A percentile compares a stretch with the other conserved stretches of the same genome.
Conservation (phyloP, 2,113 vertebrate genomes). For the Mus spicilegus region DNA sequence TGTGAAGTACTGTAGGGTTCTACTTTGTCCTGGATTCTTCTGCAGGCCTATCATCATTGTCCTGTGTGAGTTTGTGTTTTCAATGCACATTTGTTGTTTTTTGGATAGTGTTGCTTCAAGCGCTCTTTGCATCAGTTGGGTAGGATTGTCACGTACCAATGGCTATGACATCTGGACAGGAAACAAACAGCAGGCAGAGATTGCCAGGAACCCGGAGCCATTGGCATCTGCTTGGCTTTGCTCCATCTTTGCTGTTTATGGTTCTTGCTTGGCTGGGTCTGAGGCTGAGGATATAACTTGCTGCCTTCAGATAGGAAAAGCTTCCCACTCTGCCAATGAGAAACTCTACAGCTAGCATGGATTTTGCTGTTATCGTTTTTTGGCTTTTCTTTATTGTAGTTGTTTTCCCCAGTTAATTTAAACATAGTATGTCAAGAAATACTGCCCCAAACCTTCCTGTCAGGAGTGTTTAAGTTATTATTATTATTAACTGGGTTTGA, state of each 20-base stretch:
- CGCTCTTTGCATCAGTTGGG: rapidly evolving
- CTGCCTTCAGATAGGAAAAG: not conserved
- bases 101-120: not conserved
- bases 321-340: not conserved
- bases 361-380: not conserved
- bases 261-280: not conserved
- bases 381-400: not conserved
- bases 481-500: not conserved
- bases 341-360: not conserved
- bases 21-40: rapidly evolving
- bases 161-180: not conserved
- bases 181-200: not conserved
- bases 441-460: not conserved
- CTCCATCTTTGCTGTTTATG: not conserved
- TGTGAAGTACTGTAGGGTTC: too few species aligned
- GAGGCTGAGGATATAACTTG: not conserved
- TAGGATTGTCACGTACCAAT: rapidly evolving
- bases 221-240: not conserved
- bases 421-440: not conserved
- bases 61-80: not conserved
- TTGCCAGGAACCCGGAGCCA: not conserved
- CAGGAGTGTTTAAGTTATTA: not conserved
- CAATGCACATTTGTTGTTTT: not conserved
- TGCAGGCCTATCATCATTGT: rapidly evolving
- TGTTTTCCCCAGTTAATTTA: not conserved